Evolutionary conservation across 2,888 invertebrate species (phyloP).

Genomic region (Ptilodon capucinus): DNA sequence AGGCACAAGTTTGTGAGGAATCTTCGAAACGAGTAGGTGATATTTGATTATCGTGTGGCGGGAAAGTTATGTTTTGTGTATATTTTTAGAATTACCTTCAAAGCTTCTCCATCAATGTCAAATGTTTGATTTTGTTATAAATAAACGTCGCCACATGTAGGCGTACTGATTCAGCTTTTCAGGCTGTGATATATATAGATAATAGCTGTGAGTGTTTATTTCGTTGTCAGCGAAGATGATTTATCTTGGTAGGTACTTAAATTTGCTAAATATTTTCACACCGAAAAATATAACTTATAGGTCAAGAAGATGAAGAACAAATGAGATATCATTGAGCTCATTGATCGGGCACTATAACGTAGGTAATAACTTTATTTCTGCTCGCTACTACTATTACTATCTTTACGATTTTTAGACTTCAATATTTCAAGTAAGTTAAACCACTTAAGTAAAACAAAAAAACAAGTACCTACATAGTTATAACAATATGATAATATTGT

Average conservation of each 20-base stretch:
- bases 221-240: not conserved
- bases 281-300: not conserved
- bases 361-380: not conserved
- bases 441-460: too few species aligned
- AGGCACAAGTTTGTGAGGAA: slow-evolving; percentile 21
- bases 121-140: not conserved
- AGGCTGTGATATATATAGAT: not conserved
- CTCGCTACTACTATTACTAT: not conserved
- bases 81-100: not conserved
- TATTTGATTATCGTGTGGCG: slow-evolving; percentile 1
- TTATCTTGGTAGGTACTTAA: not conserved
- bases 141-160: not conserved
- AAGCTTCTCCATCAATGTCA: not conserved
- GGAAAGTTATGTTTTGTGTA: not conserved
- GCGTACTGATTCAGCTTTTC: not conserved
- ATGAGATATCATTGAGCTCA: too few species aligned
- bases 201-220: not conserved
- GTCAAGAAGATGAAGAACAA: not conserved
- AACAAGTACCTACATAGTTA: too few species aligned
- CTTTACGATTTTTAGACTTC: too few species aligned
- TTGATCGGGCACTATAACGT: not conserved
- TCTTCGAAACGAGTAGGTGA: slow-evolving; percentile 10
- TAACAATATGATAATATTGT: too few species aligned
- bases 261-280: not conserved
- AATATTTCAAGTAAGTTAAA: too few species aligned